Percentiles rank a stretch among this genome's conserved stretches.
phyloP scores from a whole-genome alignment of 2,113 vertebrate genomes.

The Lamprotornis superbus region DNA sequence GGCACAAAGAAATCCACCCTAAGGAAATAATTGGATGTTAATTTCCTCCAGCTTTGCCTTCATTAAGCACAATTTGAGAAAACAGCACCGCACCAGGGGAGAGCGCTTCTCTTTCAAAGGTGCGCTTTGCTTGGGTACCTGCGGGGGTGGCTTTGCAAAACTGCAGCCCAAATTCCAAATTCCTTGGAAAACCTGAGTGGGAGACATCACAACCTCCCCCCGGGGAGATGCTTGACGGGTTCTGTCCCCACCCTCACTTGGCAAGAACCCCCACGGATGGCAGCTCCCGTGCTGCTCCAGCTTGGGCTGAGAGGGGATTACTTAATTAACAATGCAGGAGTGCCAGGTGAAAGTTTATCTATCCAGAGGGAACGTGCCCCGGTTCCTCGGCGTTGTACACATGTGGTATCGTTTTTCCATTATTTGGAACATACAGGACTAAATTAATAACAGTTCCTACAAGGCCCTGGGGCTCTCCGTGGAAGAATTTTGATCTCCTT shows the following conservation, averaged over 20 bases:
- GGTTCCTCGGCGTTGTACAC: constrained; percentile 67
- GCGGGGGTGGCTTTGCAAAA: background rate
- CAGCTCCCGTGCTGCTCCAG: constrained; percentile 40
- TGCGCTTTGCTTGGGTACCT: background rate
- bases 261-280: background rate
- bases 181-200: background rate
- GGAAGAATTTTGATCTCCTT: constrained; percentile 82
- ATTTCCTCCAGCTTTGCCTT: constrained; percentile 26
- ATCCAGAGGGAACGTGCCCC: constrained; percentile 43
- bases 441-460: constrained; percentile 86
- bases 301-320: constrained; percentile 50
- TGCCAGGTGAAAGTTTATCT: constrained; percentile 75
- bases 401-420: constrained; percentile 80
- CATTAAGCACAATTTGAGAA: background rate
- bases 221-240: background rate
- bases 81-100: background rate
- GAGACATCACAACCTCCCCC: background rate
- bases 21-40: constrained; percentile 26
- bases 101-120: background rate
- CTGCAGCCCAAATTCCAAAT: background rate
- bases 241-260: background rate
- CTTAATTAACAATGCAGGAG: constrained; percentile 53
- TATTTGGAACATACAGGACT: constrained; percentile 82
- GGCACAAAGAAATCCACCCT: background rate
- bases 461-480: constrained; percentile 76